phyloP scores from a whole-genome alignment of 2,888 invertebrate species.

The Netelia inedita region DNA sequence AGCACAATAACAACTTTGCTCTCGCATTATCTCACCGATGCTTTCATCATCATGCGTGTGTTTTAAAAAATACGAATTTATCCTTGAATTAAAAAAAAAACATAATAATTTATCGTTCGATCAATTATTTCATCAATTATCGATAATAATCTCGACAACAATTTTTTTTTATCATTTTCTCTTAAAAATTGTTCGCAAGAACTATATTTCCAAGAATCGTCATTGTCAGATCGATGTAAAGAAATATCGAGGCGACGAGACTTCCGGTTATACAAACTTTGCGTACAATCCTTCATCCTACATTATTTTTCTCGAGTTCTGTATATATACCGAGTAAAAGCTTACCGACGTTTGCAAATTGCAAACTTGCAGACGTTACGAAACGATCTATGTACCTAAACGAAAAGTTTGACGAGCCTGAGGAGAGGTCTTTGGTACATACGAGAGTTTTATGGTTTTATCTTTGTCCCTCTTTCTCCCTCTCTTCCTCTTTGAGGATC shows the following conservation, averaged over 20 bases:
- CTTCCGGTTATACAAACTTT: conserved; percentile 18
- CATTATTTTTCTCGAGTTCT: not conserved
- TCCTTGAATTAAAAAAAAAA: not conserved
- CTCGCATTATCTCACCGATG: conserved; percentile 1
- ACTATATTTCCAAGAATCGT: not conserved
- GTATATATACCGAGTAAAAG: not conserved
- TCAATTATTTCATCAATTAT: not conserved
- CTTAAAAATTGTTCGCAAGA: not conserved
- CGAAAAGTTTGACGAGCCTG: conserved; percentile 46
- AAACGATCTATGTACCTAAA: not conserved
- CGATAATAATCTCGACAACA: not conserved
- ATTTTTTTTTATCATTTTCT: not conserved
- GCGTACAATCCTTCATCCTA: not conserved
- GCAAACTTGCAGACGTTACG: conserved; percentile 43
- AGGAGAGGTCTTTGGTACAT: conserved; percentile 24
- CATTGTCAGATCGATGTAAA: not conserved
- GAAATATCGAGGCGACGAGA: not conserved
- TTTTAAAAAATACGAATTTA: not conserved
- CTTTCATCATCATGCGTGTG: not conserved
- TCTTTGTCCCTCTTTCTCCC: not conserved
- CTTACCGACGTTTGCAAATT: conserved; percentile 48
- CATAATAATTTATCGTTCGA: not conserved
- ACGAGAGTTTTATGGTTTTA: conserved; percentile 35
- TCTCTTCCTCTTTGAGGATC: not conserved
- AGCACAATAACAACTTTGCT: conserved; percentile 16